Conservation (phyloP, 2,113 vertebrate genomes). For the Calypte anna region DNA sequence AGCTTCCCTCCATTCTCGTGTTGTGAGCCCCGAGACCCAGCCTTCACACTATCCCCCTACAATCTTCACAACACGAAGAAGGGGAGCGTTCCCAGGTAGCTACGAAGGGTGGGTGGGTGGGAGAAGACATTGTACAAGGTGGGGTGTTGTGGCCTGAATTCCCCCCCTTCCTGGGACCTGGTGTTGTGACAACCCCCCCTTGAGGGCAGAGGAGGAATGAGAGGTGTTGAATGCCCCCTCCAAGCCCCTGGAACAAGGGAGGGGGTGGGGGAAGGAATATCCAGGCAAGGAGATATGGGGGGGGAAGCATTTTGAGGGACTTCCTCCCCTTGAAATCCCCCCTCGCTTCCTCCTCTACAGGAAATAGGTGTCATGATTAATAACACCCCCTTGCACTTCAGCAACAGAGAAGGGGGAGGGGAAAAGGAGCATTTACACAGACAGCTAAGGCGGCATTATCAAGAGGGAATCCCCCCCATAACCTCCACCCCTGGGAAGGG, state of each 20-base stretch:
- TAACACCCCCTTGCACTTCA: constrained; percentile 82
- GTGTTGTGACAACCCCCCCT: constrained; percentile 63
- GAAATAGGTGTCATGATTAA: constrained; percentile 77
- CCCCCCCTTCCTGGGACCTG: constrained; percentile 27
- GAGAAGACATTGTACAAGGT: constrained; percentile 34
- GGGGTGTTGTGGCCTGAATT: constrained; percentile 50
- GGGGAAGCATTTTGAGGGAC: constrained; percentile 51
- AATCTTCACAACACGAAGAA: background rate
- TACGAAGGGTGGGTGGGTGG: background rate
- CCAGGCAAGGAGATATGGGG: constrained; percentile 23
- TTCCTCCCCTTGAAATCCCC: constrained; percentile 69
- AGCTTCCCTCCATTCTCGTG: constrained; percentile 15
- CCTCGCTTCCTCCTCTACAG: constrained; percentile 72
- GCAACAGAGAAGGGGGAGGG: constrained; percentile 56
- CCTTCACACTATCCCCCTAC: background rate
- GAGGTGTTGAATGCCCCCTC: constrained; percentile 49
- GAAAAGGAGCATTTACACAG: constrained; percentile 59
- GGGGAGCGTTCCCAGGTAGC: background rate
- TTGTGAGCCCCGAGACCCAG: background rate
- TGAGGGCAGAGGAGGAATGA: constrained; percentile 54
- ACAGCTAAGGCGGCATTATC: constrained; percentile 60
- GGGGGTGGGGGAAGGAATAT: background rate
- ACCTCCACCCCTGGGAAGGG: constrained; percentile 18
- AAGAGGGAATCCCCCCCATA: constrained; percentile 57
- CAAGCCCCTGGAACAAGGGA: constrained; percentile 45